Evolutionary conservation across 64 coral and sea anemone species (phyloP), one percentile per base, ranked within the genome.

Genomic region (Stichodactyla helianthus): DNA sequence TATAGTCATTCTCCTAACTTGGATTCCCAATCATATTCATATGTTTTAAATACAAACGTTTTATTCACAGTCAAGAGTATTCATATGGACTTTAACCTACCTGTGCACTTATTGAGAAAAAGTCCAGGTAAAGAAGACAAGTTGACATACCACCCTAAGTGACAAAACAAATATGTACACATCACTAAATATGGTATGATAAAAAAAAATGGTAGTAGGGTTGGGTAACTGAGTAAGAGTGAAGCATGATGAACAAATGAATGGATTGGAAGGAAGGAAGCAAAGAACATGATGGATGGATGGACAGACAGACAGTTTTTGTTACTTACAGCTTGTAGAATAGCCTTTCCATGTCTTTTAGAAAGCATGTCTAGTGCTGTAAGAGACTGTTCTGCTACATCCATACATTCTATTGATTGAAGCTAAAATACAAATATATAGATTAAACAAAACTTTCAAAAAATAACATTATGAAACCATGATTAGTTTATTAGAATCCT

Each of bases 61-160:
- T 44, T 44, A 44, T 44, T 44, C 35, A 44, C 35, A 44, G 35
- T 44, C 35, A 44, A 44, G 35, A 44, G 35, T 44, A 44, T 44
- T 44, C 35, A 1, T 44, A 44, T 44, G 68, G 25, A 27, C 25
- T 87, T 82, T 51, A 53, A 68, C 82, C 77, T 90, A 99, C 97
- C 79, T 99, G 97, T 44, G 97, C 97, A 81, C 93, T 93, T 95
- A 99, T 99, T 52, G 97, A 99, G 71, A 99, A 99, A 86, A 99
- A 99, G 81, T 99, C 97, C 71, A 99, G 89, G 78, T 86, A 99
- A 50, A 94, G 77, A 54, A 99, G 63, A 85, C 97, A 99, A n/a
- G 97, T 87, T 35, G 97, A 92, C 90, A 99, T 87, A 65, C 97
- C 97, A 80, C 93, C 97, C 97, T 99, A 71, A 27, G 26, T 31